Base-by-base conservation (phyloP, 2,888 invertebrate species). In the Plebejus melissa region DNA sequence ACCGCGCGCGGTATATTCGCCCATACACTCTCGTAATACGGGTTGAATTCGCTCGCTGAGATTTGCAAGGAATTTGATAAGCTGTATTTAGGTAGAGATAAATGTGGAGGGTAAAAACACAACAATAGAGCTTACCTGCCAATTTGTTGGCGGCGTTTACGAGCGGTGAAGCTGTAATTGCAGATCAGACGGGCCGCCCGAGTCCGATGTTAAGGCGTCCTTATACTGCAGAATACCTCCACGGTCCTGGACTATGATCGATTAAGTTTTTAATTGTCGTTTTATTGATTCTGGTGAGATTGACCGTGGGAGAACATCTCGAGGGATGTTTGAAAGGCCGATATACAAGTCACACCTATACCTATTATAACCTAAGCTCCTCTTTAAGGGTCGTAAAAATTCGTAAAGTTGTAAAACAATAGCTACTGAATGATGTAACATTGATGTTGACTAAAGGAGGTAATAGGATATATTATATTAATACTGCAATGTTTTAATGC, bases 111-210 rank as follows among this genome's bases (percentile, higher is more conserved):
- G 78, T 77, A 79, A 79, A 80, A 78, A 79, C 78, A 74, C 78
- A 84, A 90, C 90, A 90, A 90, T 89, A 82, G 88, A 83, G 82
- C 81, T 84, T 90, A 91, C 91, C 91, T 91, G 90, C 82, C 86
- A 82, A 84, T 84, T 86, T 86, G 87, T 86, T 85, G 83, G 83
- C 86, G 84, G 82, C 87, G 85, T 91, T 92, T 90, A 91, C 87
- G 88, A 87, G 87, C 87, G 85, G 87, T 90, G 88, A 90, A 91
- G 88, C 86, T 85, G 88, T 91, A 91, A 91, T 91, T 91, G 91
- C 87, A 86, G 88, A 90, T 91, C 91, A 91, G 90, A 90, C 85
- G 85, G 74, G 79, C 90, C 90, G 90, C 83, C 87, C 80, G 82
- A 83, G 90, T 83, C 87, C 80, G 82, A 83, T 78, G n/a, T 50